Base-by-base conservation (phyloP, 23 tunicate genomes). In the Botrylloides violaceus region DNA sequence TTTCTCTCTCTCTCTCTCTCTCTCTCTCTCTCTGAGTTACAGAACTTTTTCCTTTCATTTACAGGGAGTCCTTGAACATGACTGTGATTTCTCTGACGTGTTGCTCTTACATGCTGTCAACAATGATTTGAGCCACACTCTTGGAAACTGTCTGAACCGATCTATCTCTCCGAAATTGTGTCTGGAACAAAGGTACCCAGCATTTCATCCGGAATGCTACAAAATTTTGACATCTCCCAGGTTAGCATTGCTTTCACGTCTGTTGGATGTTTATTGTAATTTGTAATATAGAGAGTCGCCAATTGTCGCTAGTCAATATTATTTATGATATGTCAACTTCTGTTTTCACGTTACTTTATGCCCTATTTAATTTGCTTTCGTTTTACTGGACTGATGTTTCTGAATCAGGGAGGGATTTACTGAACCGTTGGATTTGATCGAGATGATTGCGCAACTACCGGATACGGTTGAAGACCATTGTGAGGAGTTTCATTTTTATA, bases 111-210 rank as follows among this genome's bases (percentile, higher is more conserved):
- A 80, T 7, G 60, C 39, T 38, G 55, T 88, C 9, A 88, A 92
- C 56, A 61, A 71, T 2, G 98, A 92, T 49, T 62, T 92, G 27
- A 73, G 88, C 24, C 86, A 92, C 53, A 73, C 71, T 23, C 31
- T 85, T 31, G 98, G 93, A 38, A 92, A 92, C 68, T 76, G 83
- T 72, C 65, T 92, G 70, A 20, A 76, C 56, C 71, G 98, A 32
- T 65, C 86, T 15, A 49, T 78, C 26, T 71, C 83, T 1, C 92
- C 92, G 34, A 75, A 70, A 29, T 50, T 92, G 0, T 80, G 80
- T 50, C 98, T 93, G 3, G 27, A 48, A 20, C 78, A 85, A 23
- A 58, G 58, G 12, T 92, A 92, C 62, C 88, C 94, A 21, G 28
- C 63, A 19, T 81, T 87, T 58, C 71, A 81, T 38, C 36, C 65